Base-by-base conservation (phyloP, 1,140 invertebrate species). In the Drosophila sp. region DNA sequence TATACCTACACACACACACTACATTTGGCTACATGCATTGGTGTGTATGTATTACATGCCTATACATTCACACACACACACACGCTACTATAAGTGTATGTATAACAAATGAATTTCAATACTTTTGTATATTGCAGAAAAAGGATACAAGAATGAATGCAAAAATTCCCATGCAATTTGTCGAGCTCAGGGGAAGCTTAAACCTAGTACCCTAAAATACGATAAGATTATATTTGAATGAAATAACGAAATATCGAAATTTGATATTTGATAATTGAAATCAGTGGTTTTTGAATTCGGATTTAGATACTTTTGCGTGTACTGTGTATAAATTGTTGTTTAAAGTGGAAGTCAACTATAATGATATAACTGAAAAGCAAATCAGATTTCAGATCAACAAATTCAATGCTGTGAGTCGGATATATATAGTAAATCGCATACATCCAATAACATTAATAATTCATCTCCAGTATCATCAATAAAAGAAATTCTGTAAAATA, bases 51-150 rank as follows among this genome's bases (percentile, higher is more conserved):
- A 48, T 50, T 57, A 38, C 16, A 57, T 34, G 36, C 43, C 18
- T 16, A 9, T 7, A 56, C 18, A 34, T 5, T 1, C 18, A 45
- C 9, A 9, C 9, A 59, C 14, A 34, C 7, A 4, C 18, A 50
- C 11, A 16, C 34, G 9, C 13, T 14, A 8, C 18, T 29, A n/a
- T 27, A 61, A 18, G 40, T 50, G 29, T 48, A 32, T 84, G 73
- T 84, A 84, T 86, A 84, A 65, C 78, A 81, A 79, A 45, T 63
- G 38, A 45, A 83, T 29, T 71, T 66, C 74, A 38, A 41, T 70
- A 51, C 62, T 57, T 62, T 59, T 74, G 41, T 72, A 45, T 63
- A 54, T 87, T 78, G 43, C 78, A 87, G 78, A 78, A 62, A 36
- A 38, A 45, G 25, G 21, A 62, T 46, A 14, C 21, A 32, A 36